phyloP scores from a whole-genome alignment of 2,888 invertebrate genomes.

The Rhingia campestris region DNA sequence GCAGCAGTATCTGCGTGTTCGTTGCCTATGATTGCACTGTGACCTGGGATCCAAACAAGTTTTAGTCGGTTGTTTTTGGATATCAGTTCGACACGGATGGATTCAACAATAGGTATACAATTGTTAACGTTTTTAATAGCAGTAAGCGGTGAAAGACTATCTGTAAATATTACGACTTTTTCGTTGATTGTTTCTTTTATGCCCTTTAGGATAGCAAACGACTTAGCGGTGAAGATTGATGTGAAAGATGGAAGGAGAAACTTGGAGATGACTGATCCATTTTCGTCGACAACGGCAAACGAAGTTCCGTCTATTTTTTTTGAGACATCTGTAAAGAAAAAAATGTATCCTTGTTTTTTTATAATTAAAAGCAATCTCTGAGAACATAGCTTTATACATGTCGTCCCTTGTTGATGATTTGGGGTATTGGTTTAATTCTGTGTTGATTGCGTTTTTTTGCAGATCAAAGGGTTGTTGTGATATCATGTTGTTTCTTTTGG shows the following conservation, averaged over 20 bases:
- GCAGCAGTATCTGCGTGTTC: slow-evolving; percentile 6
- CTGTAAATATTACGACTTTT: too few species aligned
- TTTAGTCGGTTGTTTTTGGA: neutral
- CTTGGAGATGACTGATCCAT: slow-evolving; percentile 15
- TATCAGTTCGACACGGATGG: too few species aligned
- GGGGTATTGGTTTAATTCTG: too few species aligned
- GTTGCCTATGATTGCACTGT: slow-evolving; percentile 18
- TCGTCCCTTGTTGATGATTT: neutral
- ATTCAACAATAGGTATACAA: too few species aligned
- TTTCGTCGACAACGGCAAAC: slow-evolving; percentile 36
- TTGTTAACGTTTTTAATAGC: too few species aligned
- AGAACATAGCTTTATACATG: neutral
- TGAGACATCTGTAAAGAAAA: slow-evolving; percentile 34
- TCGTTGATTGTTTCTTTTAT: too few species aligned
- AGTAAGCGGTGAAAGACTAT: too few species aligned
- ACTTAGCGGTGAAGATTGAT: slow-evolving; percentile 42
- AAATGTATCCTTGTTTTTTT: neutral
- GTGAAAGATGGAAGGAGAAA: slow-evolving; percentile 13
- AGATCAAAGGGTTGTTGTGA: too few species aligned
- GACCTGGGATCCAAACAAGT: slow-evolving; percentile 20
- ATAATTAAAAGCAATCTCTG: neutral
- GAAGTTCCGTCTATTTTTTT: slow-evolving; percentile 29
- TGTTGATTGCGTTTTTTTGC: too few species aligned
- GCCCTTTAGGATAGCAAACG: slow-evolving; percentile 1
- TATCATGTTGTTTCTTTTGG: too few species aligned